A percentile compares a stretch with the other conserved stretches of the same genome.
Conservation (phyloP, 92 coral and sea anemone species). For the Epizoanthus fatuus region DNA sequence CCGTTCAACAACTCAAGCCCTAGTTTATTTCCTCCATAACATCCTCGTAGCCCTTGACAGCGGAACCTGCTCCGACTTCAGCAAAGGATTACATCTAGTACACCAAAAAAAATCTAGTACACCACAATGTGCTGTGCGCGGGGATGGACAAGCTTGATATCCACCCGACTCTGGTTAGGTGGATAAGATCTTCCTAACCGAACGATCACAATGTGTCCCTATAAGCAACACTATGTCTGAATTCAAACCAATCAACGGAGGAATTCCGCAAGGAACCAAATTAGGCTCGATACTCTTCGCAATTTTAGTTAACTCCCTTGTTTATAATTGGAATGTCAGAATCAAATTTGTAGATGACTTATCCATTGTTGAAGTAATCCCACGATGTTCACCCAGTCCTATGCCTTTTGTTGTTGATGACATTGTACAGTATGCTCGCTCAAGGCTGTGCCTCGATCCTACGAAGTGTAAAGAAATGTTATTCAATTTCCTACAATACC, state of each 20-base stretch:
- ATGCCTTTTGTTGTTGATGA: slow-evolving; percentile 5
- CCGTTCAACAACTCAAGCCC: slow-evolving; percentile 40
- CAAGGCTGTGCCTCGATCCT: slow-evolving; percentile 5
- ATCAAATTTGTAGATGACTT: slow-evolving; percentile 17
- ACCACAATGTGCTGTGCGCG: too few relatives aligned
- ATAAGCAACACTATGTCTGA: neutral
- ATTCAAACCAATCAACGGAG: neutral
- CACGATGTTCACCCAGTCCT: slow-evolving; percentile 16
- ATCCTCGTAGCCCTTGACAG: slow-evolving; percentile 19
- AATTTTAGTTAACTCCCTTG: neutral
- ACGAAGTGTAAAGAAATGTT: slow-evolving; percentile 21
- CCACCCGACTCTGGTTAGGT: slow-evolving; percentile 4
- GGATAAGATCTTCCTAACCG: slow-evolving; percentile 17
- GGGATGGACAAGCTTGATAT: too few relatives aligned
- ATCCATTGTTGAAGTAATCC: slow-evolving; percentile 11
- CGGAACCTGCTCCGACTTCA: slow-evolving; percentile 23
- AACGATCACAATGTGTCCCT: slow-evolving; percentile 20
- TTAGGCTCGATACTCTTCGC: slow-evolving; percentile 23
- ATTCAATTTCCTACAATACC: slow-evolving; percentile 6
- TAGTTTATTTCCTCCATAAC: slow-evolving; percentile 26
- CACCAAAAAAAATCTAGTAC: neutral
- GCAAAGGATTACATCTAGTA: slow-evolving; percentile 17
- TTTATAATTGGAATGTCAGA: slow-evolving; percentile 22
- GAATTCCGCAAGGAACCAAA: neutral
- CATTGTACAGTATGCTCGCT: neutral